phyloP scores from a whole-genome alignment of 53 echinoderm and acorn worm genomes.

The Antedon mediterranea region DNA sequence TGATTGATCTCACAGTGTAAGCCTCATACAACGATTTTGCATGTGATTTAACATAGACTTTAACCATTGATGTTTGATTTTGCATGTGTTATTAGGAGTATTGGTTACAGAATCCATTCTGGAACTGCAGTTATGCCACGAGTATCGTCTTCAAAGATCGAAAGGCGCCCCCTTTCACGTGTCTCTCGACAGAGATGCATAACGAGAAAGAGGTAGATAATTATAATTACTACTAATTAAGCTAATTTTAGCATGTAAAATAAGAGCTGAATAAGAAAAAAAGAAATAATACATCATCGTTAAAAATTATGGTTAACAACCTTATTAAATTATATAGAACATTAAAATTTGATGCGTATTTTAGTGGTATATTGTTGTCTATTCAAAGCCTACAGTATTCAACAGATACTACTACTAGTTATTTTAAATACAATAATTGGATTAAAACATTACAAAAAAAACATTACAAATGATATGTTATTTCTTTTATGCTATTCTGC shows the following conservation, averaged over 20 bases:
- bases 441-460: too few relatives aligned
- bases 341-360: too few relatives aligned
- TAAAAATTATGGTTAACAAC: too few relatives aligned
- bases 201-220: neutral
- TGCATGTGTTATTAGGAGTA: neutral
- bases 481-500: too few relatives aligned
- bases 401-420: too few relatives aligned
- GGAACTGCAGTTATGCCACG: neutral
- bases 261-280: neutral
- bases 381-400: too few relatives aligned
- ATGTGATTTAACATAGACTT: neutral
- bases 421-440: too few relatives aligned
- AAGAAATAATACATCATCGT: too few relatives aligned
- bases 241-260: neutral
- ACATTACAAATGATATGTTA: too few relatives aligned
- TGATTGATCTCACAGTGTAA: neutral
- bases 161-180: neutral
- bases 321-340: too few relatives aligned
- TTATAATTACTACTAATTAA: neutral
- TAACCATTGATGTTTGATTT: neutral
- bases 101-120: neutral
- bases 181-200: neutral
- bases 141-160: neutral
- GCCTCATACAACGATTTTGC: neutral
- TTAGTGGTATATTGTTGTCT: neutral